Percentiles rank a stretch among this genome's conserved stretches.
Conservation (phyloP, 2,797 vertebrate species). For the Peromyscus aztecus region DNA sequence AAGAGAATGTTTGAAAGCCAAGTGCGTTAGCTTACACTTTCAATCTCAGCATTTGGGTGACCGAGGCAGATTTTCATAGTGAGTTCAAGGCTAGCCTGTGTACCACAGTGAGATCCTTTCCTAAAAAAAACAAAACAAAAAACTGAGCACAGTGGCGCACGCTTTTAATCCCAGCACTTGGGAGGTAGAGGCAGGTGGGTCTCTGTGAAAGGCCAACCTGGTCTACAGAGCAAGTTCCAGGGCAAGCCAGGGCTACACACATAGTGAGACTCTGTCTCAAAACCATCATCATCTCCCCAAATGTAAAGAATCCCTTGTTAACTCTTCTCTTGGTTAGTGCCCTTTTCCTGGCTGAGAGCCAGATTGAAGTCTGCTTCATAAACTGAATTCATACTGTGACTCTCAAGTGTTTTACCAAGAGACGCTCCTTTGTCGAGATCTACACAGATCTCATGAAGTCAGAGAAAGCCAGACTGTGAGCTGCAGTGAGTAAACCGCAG, state of each 20-base stretch:
- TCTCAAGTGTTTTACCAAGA: neutral
- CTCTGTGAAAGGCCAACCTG: neutral
- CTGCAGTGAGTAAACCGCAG: neutral
- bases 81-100: neutral
- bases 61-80: neutral
- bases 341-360: neutral
- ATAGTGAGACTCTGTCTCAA: neutral
- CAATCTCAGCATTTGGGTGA: neutral
- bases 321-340: neutral
- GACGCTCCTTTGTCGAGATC: neutral
- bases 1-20: neutral
- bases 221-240: neutral
- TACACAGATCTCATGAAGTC: constrained; percentile 40
- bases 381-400: neutral
- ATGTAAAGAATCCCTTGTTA: neutral
- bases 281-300: neutral
- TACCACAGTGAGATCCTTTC: neutral
- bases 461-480: neutral
- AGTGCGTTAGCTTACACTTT: neutral
- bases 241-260: neutral
- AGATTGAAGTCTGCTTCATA: neutral
- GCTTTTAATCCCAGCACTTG: neutral
- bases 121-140: neutral
- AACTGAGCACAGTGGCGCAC: neutral
- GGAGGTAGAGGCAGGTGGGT: neutral